phyloP scores from a whole-genome alignment of 2,888 invertebrate species.

The Xanthorhoe spadicearia region DNA sequence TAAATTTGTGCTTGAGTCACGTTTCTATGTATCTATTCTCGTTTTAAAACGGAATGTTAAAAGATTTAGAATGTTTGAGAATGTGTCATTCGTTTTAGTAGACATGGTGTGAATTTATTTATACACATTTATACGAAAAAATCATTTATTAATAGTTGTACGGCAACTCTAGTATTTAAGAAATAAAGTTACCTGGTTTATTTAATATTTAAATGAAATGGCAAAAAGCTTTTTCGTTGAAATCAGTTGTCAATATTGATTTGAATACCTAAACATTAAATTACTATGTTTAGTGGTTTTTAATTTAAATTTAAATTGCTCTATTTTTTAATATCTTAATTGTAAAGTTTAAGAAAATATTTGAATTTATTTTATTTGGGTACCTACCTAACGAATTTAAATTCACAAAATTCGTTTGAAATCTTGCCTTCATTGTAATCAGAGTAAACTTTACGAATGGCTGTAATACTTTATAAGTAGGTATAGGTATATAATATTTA shows the following conservation, averaged over 20 bases:
- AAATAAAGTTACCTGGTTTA: not conserved
- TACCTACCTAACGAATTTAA: not conserved
- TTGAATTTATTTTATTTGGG: too few relatives aligned
- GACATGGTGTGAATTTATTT: conserved; percentile 6
- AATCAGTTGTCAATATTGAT: not conserved
- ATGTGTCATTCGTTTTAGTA: conserved; percentile 17
- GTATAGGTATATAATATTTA: too few relatives aligned
- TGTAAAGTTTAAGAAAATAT: too few relatives aligned
- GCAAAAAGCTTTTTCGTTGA: not conserved
- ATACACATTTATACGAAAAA: not conserved
- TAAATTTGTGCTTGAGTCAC: conserved; percentile 23
- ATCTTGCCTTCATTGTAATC: too few relatives aligned
- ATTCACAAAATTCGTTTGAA: too few relatives aligned
- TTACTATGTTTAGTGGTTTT: not conserved
- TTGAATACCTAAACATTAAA: not conserved
- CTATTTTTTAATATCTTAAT: not conserved
- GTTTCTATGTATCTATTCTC: conserved; percentile 32
- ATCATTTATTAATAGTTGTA: not conserved
- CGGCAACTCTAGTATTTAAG: not conserved
- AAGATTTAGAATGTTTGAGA: conserved; percentile 30
- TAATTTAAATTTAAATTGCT: not conserved
- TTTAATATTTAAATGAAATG: not conserved
- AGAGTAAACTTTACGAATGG: too few relatives aligned
- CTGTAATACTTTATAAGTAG: too few relatives aligned
- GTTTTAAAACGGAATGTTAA: conserved; percentile 30